These are phyloP conservation scores for Meloidogyne chitwoodi DNA, from an alignment of 1,140 invertebrate genomes.

Conservation along the genomic window DNA sequence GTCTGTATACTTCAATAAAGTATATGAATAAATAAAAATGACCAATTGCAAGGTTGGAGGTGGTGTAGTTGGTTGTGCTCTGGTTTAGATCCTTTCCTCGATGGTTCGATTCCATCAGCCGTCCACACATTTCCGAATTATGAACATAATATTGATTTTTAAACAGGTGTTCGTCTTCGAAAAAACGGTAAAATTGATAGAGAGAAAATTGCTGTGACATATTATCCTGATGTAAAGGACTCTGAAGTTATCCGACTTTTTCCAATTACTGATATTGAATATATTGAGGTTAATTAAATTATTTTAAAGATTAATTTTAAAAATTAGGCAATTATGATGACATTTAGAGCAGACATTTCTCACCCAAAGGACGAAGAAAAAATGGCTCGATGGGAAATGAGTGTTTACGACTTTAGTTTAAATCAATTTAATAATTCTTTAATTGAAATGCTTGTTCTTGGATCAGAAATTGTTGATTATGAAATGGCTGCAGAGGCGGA, in stretches of 20 bases:
- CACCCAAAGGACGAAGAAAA: slow-evolving; percentile 37
- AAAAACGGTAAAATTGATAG: background rate
- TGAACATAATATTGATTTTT: background rate
- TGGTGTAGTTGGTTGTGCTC: too few species aligned
- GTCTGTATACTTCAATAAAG: too few species aligned
- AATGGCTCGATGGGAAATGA: slow-evolving; percentile 39
- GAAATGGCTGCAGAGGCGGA: slow-evolving; percentile 56
- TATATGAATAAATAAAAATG: too few species aligned
- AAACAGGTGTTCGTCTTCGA: background rate
- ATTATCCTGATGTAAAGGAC: background rate
- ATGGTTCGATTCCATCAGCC: too few species aligned
- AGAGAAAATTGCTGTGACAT: background rate
- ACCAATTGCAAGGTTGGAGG: too few species aligned
- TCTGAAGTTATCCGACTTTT: background rate
- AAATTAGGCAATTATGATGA: slow-evolving; percentile 42
- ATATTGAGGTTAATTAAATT: slow-evolving; percentile 39
- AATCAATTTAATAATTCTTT: slow-evolving; percentile 24
- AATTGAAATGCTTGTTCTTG: slow-evolving; percentile 41
- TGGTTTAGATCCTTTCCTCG: too few species aligned
- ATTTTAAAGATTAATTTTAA: background rate
- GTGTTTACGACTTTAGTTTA: slow-evolving; percentile 25
- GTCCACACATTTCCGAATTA: too few species aligned
- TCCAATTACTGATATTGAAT: slow-evolving; percentile 34
- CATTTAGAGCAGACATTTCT: slow-evolving; percentile 42
- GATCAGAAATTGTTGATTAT: slow-evolving; percentile 53